A percentile compares a stretch with the other conserved stretches of the same genome.
Evolutionary conservation across 2,797 vertebrate genomes (phyloP).

Genomic region (Serranus cabrilla): DNA sequence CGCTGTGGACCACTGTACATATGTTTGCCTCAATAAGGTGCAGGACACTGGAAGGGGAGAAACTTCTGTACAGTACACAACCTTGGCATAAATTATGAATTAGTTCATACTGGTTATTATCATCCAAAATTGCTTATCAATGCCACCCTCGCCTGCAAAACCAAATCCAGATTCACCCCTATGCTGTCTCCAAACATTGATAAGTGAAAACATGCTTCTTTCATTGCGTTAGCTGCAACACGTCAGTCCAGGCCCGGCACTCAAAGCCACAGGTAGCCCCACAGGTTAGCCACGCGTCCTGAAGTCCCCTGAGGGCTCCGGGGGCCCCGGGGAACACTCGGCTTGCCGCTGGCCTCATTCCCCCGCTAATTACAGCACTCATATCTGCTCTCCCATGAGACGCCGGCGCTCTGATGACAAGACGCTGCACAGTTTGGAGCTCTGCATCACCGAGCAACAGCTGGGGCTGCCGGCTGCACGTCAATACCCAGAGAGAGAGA

Average conservation of each 20-base stretch:
- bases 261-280: slow-evolving; percentile 71
- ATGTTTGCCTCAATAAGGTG: too few relatives aligned
- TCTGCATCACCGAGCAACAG: slow-evolving; percentile 72
- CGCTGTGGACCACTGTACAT: too few relatives aligned
- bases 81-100: neutral
- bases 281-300: slow-evolving; percentile 77
- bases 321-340: slow-evolving; percentile 45
- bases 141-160: neutral
- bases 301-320: slow-evolving; percentile 56
- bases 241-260: neutral
- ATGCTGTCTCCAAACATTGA: neutral
- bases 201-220: neutral
- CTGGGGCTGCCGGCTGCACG: slow-evolving; percentile 69
- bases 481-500: slow-evolving; percentile 43
- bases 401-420: slow-evolving; percentile 63
- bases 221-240: slow-evolving; percentile 3
- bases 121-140: neutral
- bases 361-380: slow-evolving; percentile 79
- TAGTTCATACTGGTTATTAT: neutral
- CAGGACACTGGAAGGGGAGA: too few relatives aligned
- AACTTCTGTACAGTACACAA: neutral
- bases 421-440: slow-evolving; percentile 55
- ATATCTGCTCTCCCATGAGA: slow-evolving; percentile 69
- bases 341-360: slow-evolving; percentile 63
- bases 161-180: neutral